Evolutionary conservation across 2,113 vertebrate genomes (phyloP), one percentile per base, ranked within the genome.

Genomic region (cattle (Bos taurus)): DNA sequence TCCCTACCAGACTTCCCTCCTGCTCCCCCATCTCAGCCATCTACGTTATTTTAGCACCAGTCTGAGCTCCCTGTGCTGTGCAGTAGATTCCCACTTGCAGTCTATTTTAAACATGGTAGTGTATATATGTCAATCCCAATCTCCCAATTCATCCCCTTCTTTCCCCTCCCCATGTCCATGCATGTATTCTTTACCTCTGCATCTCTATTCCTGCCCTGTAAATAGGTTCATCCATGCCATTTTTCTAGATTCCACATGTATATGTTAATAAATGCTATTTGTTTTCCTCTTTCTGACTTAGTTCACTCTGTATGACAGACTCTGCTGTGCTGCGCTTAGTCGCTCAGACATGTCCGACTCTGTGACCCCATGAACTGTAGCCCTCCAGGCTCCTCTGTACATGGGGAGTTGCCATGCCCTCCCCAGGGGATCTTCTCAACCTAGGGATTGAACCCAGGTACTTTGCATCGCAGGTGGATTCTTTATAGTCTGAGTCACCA

Each of bases 341-440:
- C 0, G 0, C n/a, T 71, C 67, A 71, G 64, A 36, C 64, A 23
- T 36, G n/a, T 36, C n/a, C 1, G 10, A 71, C 67, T 23, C n/a
- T 71, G n/a, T 0, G 0, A 36, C n/a, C n/a, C 67, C 67, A 6
- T 71, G 10, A 36, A 36, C n/a, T 40, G 19, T 12, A 71, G 67
- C 19, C n/a, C 0, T 0, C 19, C n/a, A 71, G 19, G n/a, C n/a
- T 71, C 67, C 67, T 71, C 67, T 3, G 67, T 36, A 3, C 19
- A 12, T 40, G 67, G 19, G 67, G 19, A 23, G 21, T 74, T 74
- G 19, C n/a, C 2, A 12, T 40, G n/a, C 67, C n/a, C 2, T 71
- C 67, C 19, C n/a, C n/a, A 74, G n/a, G n/a, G 36, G 67, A 74
- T 74, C n/a, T 25, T 74, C 67, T 74, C 19, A 74, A 23, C 5